These are phyloP conservation scores for Peromyscus aztecus DNA, from an alignment of 2,797 vertebrate species.

Conservation along the genomic window DNA sequence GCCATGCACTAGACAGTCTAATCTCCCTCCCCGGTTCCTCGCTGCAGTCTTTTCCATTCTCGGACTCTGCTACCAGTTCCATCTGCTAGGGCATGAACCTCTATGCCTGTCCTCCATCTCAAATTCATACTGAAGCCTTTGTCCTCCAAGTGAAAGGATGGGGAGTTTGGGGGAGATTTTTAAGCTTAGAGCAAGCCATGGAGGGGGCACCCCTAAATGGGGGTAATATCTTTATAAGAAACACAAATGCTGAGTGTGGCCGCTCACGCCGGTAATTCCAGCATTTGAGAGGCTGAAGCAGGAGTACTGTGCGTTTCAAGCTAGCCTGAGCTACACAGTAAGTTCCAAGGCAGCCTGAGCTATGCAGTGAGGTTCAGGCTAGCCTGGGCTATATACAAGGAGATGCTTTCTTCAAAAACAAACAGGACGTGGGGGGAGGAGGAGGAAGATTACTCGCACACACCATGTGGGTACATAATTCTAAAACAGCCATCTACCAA, in stretches of 20 bases:
- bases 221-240: neutral
- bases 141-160: neutral
- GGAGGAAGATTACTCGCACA: neutral
- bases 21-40: accelerated
- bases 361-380: too few species aligned
- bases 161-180: neutral
- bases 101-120: too few species aligned
- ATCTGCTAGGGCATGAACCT: too few species aligned
- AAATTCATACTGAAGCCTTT: neutral
- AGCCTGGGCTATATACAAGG: neutral
- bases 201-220: neutral
- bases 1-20: neutral
- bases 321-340: neutral
- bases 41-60: neutral
- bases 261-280: neutral
- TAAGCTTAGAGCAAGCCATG: neutral
- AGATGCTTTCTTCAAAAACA: neutral
- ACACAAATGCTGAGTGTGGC: neutral
- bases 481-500: neutral
- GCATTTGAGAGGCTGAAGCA: neutral
- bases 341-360: neutral
- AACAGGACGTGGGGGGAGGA: neutral
- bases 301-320: neutral
- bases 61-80: neutral
- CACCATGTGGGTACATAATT: neutral